Base-by-base conservation (phyloP, 2,797 vertebrate genomes). In the Clangula hyemalis region DNA sequence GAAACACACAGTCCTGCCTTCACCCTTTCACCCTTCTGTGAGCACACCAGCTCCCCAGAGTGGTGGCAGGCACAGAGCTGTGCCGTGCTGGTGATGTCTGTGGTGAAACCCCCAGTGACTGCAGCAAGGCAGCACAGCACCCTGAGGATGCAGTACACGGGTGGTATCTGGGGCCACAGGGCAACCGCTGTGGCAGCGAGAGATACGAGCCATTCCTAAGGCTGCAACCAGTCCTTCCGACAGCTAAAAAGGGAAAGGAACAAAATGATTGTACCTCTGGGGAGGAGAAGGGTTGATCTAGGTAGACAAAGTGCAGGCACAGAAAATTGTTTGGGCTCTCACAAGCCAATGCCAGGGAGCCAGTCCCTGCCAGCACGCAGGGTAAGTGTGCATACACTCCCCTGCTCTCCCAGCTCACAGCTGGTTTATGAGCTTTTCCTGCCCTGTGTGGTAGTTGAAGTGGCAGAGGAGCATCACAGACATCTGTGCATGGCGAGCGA, bases 391-490 rank as follows among this genome's bases (percentile, higher is more conserved):
- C 51, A 53, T 73, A 75, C 90, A 56, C 19, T 81, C 49, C 64
- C 64, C 17, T 57, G 51, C 39, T 87, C 60, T 36, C 20, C 16
- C n/a, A 45, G 47, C 28, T 89, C 74, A n/a, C 81, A 85, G 24
- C 25, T 87, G 74, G 28, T 82, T 94, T 81, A 86, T 85, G 56
- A 82, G 56, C 36, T 94, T 72, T 88, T 72, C 39, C 28, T 3
- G 5, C 10, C 47, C 74, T 56, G 36, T 66, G 77, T 2, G 4
- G 54, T 25, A 68, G 15, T 39, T 76, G 62, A 60, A 62, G 41
- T 21, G 66, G 17, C 19, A 34, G 43, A 88, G 56, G 7, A 84
- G 56, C 41, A n/a, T 19, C 49, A 39, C 24, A 58, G 87, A 24
- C 53, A 85, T 45, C 30, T 60, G 66, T 32, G 30, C 36, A 32